Conservation (phyloP, 2,797 vertebrate genomes). For the Sardinella longiceps region DNA sequence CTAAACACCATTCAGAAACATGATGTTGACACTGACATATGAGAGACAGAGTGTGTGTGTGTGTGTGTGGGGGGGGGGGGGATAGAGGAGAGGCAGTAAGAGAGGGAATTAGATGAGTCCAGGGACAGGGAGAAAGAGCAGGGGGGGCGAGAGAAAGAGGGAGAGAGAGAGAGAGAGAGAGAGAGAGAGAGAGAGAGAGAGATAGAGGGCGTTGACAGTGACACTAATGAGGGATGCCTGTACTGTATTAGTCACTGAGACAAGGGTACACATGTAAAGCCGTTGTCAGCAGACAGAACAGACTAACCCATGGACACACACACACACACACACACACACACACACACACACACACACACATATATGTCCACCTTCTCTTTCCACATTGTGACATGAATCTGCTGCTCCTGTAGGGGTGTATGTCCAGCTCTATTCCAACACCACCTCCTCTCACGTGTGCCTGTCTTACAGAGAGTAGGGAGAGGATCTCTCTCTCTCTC, state of each 20-base stretch:
- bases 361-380: conserved; percentile 16
- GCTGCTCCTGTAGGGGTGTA: background rate
- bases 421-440: background rate
- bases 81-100: conserved; percentile 14
- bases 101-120: background rate
- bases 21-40: background rate
- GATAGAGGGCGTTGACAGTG: conserved; percentile 39
- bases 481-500: background rate
- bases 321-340: conserved; percentile 25
- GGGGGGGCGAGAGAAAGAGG: background rate
- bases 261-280: background rate
- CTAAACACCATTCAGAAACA: background rate
- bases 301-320: background rate
- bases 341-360: conserved; percentile 30
- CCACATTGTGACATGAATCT: background rate
- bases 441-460: background rate
- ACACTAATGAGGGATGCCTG: background rate
- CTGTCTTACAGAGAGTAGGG: background rate
- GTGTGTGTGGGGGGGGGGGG: conserved; percentile 13
- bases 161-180: background rate
- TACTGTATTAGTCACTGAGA: conserved; percentile 1
- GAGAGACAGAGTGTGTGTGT: background rate
- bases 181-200: conserved; percentile 38
- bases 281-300: background rate
- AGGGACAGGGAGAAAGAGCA: background rate